Base-by-base conservation (phyloP, 2,888 invertebrate species). In the Drosophila rubida region DNA sequence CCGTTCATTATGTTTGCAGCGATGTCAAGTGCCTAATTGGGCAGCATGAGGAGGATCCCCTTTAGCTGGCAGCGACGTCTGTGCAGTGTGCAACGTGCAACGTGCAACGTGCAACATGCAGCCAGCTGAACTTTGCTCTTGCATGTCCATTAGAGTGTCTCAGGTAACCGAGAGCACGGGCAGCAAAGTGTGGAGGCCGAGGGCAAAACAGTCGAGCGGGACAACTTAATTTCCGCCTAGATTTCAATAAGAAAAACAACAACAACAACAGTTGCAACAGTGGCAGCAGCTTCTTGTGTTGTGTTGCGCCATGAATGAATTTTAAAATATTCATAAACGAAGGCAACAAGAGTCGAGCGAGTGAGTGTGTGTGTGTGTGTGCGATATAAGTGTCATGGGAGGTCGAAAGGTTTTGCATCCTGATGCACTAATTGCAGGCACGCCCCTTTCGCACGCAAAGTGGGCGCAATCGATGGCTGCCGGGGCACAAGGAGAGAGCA, bases 141-240 rank as follows among this genome's bases (percentile, higher is more conserved):
- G 59, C 54, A 39, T 80, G 81, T 83, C 69, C 84, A 83, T 88
- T 88, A 86, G 78, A 68, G 68, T 80, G 71, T 83, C 81, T 86
- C 69, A 60, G 71, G 69, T 82, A 74, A 66, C 87, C 82, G n/a
- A n/a, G 27, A 23, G 41, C 45, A 25, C 5, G 8, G 9, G n/a
- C 13, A 0, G 32, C 48, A 8, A 41, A 6, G n/a, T 1, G 16
- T 14, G 27, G 16, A 19, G 19, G 3, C 2, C 30, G 30, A 41
- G 16, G 9, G 37, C 13, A 32, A 11, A 14, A 42, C 53, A 35
- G 69, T 69, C 72, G 71, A 70, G 80, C 77, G 80, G 83, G 80
- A 85, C 71, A 83, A 88, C 84, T 88, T 86, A 88, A 88, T 83
- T 88, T 88, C 88, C 83, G 78, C 61, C 72, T 77, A 75, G 75